A percentile compares a stretch with the other conserved stretches of the same genome.
These are phyloP conservation scores for Climacteris rufus DNA, from an alignment of 2,113 vertebrate genomes.

Conservation along the genomic window DNA sequence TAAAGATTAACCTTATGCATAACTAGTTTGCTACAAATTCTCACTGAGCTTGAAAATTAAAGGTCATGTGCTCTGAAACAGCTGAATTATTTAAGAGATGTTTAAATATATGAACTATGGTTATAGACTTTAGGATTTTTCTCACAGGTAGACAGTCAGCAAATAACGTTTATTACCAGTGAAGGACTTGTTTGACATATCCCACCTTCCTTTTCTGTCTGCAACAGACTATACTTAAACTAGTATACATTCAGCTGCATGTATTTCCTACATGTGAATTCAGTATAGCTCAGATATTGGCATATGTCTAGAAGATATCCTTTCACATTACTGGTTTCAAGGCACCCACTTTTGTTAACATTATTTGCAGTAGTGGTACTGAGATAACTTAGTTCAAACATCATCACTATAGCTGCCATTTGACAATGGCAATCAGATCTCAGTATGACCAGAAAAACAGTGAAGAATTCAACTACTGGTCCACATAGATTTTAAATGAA, in stretches of 20 bases:
- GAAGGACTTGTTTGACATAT: neutral
- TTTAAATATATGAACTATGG: neutral
- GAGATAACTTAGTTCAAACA: neutral
- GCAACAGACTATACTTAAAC: neutral
- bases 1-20: neutral
- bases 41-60: neutral
- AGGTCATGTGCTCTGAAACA: neutral
- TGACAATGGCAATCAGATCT: neutral
- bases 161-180: neutral
- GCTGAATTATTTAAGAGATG: neutral
- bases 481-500: neutral
- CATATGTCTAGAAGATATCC: neutral
- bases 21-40: neutral
- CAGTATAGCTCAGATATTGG: neutral
- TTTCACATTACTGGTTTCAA: neutral
- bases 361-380: neutral
- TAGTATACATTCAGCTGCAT: neutral
- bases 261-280: neutral
- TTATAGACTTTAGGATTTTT: neutral
- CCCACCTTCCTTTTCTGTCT: neutral
- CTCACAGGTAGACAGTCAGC: neutral
- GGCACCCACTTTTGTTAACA: neutral
- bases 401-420: neutral
- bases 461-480: neutral
- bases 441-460: neutral